Conservation (phyloP, 2,888 invertebrate genomes). For the Tipula unca region DNA sequence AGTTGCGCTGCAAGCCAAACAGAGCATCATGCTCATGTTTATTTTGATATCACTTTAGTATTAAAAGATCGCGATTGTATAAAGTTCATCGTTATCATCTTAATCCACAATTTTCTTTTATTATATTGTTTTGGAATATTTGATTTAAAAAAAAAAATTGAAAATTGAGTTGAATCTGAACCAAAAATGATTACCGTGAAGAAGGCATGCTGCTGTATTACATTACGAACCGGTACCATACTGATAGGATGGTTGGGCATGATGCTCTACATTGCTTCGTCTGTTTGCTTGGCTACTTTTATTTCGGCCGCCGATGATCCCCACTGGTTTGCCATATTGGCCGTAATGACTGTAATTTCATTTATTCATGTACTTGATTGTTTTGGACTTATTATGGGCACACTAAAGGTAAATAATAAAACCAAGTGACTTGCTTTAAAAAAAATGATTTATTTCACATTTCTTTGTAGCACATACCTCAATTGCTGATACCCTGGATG, state of each 20-base stretch:
- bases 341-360: not conserved
- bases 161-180: not conserved
- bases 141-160: not conserved
- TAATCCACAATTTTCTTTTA: not conserved
- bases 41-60: conserved; percentile 8
- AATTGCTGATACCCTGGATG: not conserved
- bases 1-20: conserved; percentile 2
- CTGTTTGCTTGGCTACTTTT: not conserved
- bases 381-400: not conserved
- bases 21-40: not conserved
- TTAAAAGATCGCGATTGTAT: not conserved
- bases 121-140: not conserved
- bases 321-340: not conserved
- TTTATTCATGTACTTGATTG: not conserved
- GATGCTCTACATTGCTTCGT: not conserved
- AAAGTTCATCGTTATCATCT: not conserved
- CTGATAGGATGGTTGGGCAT: not conserved
- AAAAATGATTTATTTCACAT: not conserved
- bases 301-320: not conserved
- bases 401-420: not conserved
- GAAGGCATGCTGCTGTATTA: not conserved
- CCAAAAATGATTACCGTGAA: not conserved
- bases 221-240: not conserved
- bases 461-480: not conserved
- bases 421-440: not conserved